phyloP scores from a whole-genome alignment of 2,888 invertebrate genomes.

The Pasiphila rectangulata region DNA sequence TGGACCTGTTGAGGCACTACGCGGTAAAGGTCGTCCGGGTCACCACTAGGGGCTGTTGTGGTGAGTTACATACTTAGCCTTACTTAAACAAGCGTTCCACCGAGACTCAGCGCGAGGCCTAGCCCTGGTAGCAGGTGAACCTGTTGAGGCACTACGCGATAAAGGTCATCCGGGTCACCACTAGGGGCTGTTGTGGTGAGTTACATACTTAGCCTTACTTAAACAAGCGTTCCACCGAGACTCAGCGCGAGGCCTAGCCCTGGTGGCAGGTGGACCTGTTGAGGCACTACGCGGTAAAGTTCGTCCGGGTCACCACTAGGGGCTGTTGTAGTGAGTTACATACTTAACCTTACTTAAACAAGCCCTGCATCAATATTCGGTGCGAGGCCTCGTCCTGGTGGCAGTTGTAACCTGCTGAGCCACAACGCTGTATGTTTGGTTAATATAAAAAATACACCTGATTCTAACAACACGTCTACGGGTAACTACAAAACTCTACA shows the following conservation, averaged over 20 bases:
- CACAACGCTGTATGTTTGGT: no score
- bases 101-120: conserved; percentile 93
- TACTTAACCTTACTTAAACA: no score
- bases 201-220: no score
- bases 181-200: conserved; percentile 89
- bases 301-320: conserved; percentile 91
- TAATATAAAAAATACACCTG: no score
- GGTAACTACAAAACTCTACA: no score
- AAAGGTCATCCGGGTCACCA: conserved; percentile 91
- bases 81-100: conserved; percentile 92
- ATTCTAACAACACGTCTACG: no score
- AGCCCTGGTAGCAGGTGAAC: conserved; percentile 97
- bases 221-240: conserved; percentile 93
- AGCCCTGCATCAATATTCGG: no score
- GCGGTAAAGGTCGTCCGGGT: conserved; percentile 92
- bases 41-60: conserved; percentile 90
- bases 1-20: conserved; percentile 91
- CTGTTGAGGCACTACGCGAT: conserved; percentile 91
- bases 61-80: no score
- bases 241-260: conserved; percentile 92
- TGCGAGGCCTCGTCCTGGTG: no score
- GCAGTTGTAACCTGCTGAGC: no score
- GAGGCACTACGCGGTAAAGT: conserved; percentile 90
- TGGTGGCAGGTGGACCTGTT: conserved; percentile 96
- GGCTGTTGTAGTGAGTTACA: conserved; percentile 87